Evolutionary conservation across 2,113 vertebrate species (phyloP).

Genomic region (Bucco capensis): DNA sequence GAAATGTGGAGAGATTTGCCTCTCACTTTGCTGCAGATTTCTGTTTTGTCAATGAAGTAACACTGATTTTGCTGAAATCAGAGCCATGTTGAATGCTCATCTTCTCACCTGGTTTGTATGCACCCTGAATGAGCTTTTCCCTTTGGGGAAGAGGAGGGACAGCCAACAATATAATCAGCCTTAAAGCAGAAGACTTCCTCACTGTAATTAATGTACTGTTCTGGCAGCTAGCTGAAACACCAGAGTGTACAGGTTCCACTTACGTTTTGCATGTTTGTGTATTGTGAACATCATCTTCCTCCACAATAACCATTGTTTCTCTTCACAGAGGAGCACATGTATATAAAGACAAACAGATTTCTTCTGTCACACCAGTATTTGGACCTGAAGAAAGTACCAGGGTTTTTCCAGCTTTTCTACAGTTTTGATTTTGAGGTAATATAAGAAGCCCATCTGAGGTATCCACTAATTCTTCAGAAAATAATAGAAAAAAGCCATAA

Average conservation of each 20-base stretch:
- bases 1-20: neutral
- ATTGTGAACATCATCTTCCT: neutral
- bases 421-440: slow-evolving; percentile 88
- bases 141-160: neutral
- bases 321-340: slow-evolving; percentile 92
- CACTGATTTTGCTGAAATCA: neutral
- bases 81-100: neutral
- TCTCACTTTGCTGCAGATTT: neutral
- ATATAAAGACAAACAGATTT: slow-evolving; percentile 85
- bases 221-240: neutral
- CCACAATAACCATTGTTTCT: neutral
- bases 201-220: neutral
- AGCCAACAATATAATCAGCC: neutral
- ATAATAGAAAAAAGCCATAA: neutral
- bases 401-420: slow-evolving; percentile 93
- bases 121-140: neutral
- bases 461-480: neutral
- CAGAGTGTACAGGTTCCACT: neutral
- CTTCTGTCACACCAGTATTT: slow-evolving; percentile 87
- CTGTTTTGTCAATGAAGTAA: neutral
- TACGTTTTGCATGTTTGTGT: neutral
- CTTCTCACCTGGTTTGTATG: neutral
- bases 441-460: neutral
- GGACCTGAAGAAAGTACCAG: slow-evolving; percentile 87
- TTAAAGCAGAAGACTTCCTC: neutral